A percentile compares a stretch with the other conserved stretches of the same genome.
Evolutionary conservation across 1,140 invertebrate species (phyloP).

Genomic region (Eufriesea mexicana): DNA sequence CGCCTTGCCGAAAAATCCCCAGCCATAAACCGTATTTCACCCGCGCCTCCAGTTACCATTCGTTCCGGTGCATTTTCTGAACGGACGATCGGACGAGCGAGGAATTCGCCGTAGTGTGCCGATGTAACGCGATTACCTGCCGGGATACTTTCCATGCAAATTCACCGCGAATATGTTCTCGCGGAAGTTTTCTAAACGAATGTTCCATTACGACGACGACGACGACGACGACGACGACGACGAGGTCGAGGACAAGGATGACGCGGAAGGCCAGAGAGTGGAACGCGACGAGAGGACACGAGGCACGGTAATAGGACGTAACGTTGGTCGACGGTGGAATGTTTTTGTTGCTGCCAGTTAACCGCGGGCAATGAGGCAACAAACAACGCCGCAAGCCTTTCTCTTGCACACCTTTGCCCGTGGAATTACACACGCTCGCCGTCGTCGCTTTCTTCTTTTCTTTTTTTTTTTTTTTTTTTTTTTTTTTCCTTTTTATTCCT

Average conservation of each 20-base stretch:
- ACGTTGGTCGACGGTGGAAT: conserved; percentile 32
- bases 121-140: conserved; percentile 21
- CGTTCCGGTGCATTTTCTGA: neutral
- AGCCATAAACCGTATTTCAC: neutral
- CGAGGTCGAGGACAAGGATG: neutral
- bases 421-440: conserved; percentile 41
- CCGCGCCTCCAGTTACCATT: neutral
- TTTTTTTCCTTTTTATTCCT: neutral
- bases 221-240: too few relatives aligned
- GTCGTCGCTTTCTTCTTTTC: neutral
- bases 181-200: conserved; percentile 22
- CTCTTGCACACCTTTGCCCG: conserved; percentile 2
- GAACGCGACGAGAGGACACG: neutral
- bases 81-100: conserved; percentile 9
- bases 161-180: conserved; percentile 10
- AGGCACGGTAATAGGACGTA: conserved; percentile 44
- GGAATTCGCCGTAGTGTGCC: neutral
- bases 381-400: conserved; percentile 41
- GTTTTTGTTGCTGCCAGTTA: conserved; percentile 52
- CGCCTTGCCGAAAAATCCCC: neutral
- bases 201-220: neutral
- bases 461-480: neutral
- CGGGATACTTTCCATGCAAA: conserved; percentile 28
- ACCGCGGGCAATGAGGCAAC: conserved; percentile 49
- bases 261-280: neutral